Base-by-base conservation (phyloP, 2,888 invertebrate species). In the Parascotia fuliginaria region DNA sequence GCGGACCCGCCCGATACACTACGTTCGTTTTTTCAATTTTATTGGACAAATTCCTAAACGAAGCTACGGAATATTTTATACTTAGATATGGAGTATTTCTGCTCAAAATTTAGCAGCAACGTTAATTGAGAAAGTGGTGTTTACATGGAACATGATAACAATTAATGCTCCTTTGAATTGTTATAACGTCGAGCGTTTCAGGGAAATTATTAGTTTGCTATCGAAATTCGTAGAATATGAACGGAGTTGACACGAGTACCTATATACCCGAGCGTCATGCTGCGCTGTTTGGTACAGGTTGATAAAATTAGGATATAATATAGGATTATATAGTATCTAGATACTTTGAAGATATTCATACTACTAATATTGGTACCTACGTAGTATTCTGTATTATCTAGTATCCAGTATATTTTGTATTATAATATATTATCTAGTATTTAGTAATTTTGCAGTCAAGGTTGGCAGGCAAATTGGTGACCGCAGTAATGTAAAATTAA, bases 1-100 rank as follows among this genome's bases (percentile, higher is more conserved):
- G 11, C 29, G 29, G 11, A 3, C 12, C 29, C 3, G 29, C 29
- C 27, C 29, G 29, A 29, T 29, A 11, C 7, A 31, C 31, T 31
- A 2, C 31, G 13, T 14, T 14, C 13, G 22, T n/a, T 29, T 38
- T 38, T 24, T 24, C 42, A 29, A 50, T 64, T 65, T 60, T 61
- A 61, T 68, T 61, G 50, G 53, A 58, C 65, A 65, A 63, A 67
- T 73, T 65, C 61, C 64, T 65, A 65, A 65, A 51, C 55, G 65
- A 62, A 38, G 48, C 55, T 60, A 60, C 55, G 59, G 56, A 53
- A 60, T 66, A 49, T 65, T 65, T 65, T 54, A 47, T 49, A 55
- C 46, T 47, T 28, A 40, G 40, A 31, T 43, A 51, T 44, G 5
- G 12, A 12, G 15, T 42, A 24, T 43, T 34, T 29, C 13, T 31